Evolutionary conservation across 2,797 vertebrate genomes (phyloP).

Genomic region (Acridotheres tristis): DNA sequence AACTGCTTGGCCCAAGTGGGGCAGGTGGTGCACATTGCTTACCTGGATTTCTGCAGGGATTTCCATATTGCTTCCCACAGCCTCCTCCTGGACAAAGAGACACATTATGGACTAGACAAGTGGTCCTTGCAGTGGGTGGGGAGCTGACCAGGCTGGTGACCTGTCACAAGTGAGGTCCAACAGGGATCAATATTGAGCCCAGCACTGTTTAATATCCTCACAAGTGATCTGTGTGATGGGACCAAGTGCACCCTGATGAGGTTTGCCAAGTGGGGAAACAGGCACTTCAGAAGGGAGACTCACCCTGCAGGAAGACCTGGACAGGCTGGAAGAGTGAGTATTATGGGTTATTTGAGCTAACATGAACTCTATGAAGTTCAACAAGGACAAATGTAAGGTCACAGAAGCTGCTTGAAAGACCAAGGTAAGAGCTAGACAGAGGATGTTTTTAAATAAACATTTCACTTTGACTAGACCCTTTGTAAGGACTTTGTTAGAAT

Average conservation of each 20-base stretch:
- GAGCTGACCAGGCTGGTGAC: background rate
- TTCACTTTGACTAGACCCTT: background rate
- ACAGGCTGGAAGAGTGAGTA: background rate
- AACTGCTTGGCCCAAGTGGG: rapidly evolving
- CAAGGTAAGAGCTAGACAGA: background rate
- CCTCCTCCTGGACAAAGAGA: background rate
- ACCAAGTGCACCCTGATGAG: background rate
- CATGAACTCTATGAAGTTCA: too few relatives aligned
- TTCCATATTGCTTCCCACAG: background rate
- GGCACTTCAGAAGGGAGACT: background rate
- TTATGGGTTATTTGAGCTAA: background rate
- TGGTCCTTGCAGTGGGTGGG: background rate
- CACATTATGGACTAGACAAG: background rate
- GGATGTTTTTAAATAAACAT: background rate
- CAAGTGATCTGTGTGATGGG: background rate
- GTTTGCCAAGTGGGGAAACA: background rate
- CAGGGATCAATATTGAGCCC: background rate
- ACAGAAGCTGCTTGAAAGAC: background rate
- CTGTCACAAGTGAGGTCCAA: background rate
- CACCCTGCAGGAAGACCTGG: background rate
- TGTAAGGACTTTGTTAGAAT: background rate
- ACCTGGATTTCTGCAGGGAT: background rate
- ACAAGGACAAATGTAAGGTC: background rate
- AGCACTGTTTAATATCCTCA: background rate
- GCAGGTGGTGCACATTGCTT: rapidly evolving